Evolutionary conservation across 2,113 vertebrate genomes (phyloP), one percentile per base, ranked within the genome.

Genomic region (Sander vitreus): DNA sequence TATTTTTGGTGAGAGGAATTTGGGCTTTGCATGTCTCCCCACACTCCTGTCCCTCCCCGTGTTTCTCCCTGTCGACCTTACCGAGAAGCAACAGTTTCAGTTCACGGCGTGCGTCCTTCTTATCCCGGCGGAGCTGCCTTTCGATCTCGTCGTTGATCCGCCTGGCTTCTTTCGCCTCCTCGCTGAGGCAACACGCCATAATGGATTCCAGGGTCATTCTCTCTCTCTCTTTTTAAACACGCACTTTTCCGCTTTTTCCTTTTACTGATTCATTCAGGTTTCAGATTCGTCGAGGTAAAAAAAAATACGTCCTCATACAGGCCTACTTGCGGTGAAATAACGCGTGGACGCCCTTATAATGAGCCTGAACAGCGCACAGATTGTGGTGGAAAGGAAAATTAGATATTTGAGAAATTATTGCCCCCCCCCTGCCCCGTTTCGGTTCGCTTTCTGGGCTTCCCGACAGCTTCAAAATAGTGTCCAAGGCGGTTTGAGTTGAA

Each of bases 71-170:
- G 14, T 39, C 11, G 53, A 69, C 58, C 96, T 95, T 95, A 98
- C 97, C 97, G 80, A 98, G 96, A 75, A 99, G 95, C 93, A 99
- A 96, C 92, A 99, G 96, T 89, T 99, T 98, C 85, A 98, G 96
- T 87, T 99, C 97, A 73, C 97, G 95, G 69, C 97, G 93, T 55
- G 95, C 93, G 93, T 97, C 97, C 89, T 96, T 96, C 93, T 99
- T 99, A 88, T 98, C 97, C 90, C 97, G 95, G 91, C 97, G 96
- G 92, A 98, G 96, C 94, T 98, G 97, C 94, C 97, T 96, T 83
- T 98, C 97, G 91, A 97, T 99, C 95, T 97, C 97, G 86, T 97
- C 97, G 95, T 99, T 98, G 96, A 98, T 99, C 94, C 97, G 90
- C 89, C 97, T 94, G 73, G 97, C 97, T 95, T 99, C 97, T 89